Conservation (phyloP, 2,113 vertebrate genomes). For the Lipophrys pholis region DNA sequence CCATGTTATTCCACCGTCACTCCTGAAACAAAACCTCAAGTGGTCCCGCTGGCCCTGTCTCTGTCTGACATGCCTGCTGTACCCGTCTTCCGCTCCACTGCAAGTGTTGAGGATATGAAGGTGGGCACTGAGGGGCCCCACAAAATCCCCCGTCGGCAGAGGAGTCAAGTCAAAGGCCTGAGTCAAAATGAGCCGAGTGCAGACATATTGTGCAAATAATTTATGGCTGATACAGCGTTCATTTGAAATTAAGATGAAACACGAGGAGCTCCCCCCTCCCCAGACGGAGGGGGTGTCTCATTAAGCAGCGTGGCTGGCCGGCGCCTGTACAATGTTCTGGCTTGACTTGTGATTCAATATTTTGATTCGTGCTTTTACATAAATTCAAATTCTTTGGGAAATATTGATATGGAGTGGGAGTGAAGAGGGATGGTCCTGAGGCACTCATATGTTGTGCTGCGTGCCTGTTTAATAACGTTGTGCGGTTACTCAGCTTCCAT, state of each 20-base stretch:
- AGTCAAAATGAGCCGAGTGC: slow-evolving; percentile 63
- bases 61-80: slow-evolving; percentile 75
- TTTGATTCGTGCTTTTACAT: slow-evolving; percentile 55
- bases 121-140: slow-evolving; percentile 61
- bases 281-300: slow-evolving; percentile 47
- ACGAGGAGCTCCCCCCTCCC: slow-evolving; percentile 20
- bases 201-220: slow-evolving; percentile 74
- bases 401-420: slow-evolving; percentile 40
- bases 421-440: not conserved
- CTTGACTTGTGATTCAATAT: slow-evolving; percentile 33
- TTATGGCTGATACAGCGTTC: slow-evolving; percentile 72
- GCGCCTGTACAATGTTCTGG: slow-evolving; percentile 27
- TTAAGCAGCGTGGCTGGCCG: slow-evolving; percentile 30
- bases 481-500: slow-evolving; percentile 28
- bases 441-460: not conserved
- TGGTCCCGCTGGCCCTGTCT: slow-evolving; percentile 69
- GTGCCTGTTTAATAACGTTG: slow-evolving; percentile 26
- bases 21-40: slow-evolving; percentile 63
- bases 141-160: slow-evolving; percentile 54
- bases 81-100: slow-evolving; percentile 74
- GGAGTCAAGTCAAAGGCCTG: slow-evolving; percentile 70
- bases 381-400: slow-evolving; percentile 47
- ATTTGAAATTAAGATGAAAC: slow-evolving; percentile 73
- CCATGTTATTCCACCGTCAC: slow-evolving; percentile 57
- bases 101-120: slow-evolving; percentile 75